Evolutionary conservation across 2,113 vertebrate genomes (phyloP), one percentile per base, ranked within the genome.

Genomic region (Galemys pyrenaicus): DNA sequence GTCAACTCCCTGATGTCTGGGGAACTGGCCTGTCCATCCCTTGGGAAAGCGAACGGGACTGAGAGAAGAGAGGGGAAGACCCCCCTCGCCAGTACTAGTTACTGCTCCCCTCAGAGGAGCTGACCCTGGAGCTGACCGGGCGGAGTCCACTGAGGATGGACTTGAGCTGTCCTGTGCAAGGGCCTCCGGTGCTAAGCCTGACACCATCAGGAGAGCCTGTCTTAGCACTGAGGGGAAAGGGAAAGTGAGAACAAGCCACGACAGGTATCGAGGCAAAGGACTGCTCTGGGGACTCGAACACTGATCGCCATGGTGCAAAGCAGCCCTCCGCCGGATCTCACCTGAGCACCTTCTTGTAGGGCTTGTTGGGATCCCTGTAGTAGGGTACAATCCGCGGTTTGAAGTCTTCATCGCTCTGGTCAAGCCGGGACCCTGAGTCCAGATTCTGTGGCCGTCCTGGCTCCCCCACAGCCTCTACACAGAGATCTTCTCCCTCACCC

Each of bases 331-430:
- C 0, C 0, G 6, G 4, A 3, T 41, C 96, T 98, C 95, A 99
- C 99, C 99, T 98, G 93, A 99, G 99, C 78, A 99, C 99, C 95
- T 99, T 99, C 97, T 99, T 99, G 97, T 99, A 98, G 7, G 99
- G 98, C 96, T 99, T 99, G 97, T 98, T 99, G 9, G 99, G 99
- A 79, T 99, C 99, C 79, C 99, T 98, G 97, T 99, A 98, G 95
- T 99, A 99, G 0, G 99, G 99, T 0, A 99, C 98, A 51, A 99
- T 99, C n/a, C 99, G 98, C 1, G 99, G 99, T 93, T 97, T 98
- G 97, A 99, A 98, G 70, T 98, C 98, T 71, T 98, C 98, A 1
- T 97, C 95, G 5, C 89, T 96, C 4, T 73, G 96, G 30, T 84
- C 98, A 5, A 94, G 91, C 60, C 71, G 90, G 26, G 96, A 95